Evolutionary conservation across 2,113 vertebrate genomes (phyloP), one percentile per base, ranked within the genome.

Genomic region (Bos taurus): DNA sequence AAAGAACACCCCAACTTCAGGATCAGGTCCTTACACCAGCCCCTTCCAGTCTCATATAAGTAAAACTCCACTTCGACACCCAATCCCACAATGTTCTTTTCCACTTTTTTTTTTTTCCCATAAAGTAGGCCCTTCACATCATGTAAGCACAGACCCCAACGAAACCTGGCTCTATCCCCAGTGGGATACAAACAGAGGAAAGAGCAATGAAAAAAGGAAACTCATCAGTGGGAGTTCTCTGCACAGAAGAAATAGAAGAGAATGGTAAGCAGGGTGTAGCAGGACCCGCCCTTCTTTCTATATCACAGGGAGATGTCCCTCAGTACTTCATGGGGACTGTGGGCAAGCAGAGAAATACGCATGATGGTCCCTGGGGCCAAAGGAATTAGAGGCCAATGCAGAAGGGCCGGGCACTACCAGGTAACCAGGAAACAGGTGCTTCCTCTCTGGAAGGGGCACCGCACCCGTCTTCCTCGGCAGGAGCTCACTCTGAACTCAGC

Each of bases 381-480:
- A 33, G 30, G 54, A 91, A 48, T 33, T 93, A 28, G 52, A 46
- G 57, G 23, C 67, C 36, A 15, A 30, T 19, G 30, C 2, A 46
- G 43, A 78, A 96, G 83, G 82, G 82, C 62, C 6, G 2, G 74
- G 40, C 0, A 0, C 52, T 60, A 33, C 71, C 91, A 95, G 91
- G 89, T 96, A 89, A 85, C n/a, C 56, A 57, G 97, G 97, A 98
- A 97, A 50, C 97, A 97, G 98, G 86, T 96, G 97, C 67, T 98
- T 98, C 98, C 97, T 89, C 56, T 83, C 17, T 23, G 77, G 50
- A 86, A 93, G 88, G 77, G 16, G 40, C 40, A 16, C 93, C 28
- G 2, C 67, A 12, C 80, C 81, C 19, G 0, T 54, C 80, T 80
- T 71, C 90, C 78, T 21, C 36, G 7, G 67, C n/a, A 82, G 78